Evolutionary conservation across 2,113 vertebrate species (phyloP).

Genomic region (Verasper variegatus): DNA sequence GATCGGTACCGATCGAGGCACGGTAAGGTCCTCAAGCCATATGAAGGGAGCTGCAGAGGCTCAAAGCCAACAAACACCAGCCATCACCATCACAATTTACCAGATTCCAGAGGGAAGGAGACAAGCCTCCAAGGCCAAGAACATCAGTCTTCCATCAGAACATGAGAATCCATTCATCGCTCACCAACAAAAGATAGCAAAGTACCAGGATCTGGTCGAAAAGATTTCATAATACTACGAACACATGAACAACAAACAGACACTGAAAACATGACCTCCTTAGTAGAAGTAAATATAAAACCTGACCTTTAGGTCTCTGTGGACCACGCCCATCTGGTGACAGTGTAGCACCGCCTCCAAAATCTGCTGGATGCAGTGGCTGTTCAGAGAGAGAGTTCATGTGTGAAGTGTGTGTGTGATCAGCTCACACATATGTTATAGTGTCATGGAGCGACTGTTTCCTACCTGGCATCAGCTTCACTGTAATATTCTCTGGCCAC

Average conservation of each 20-base stretch:
- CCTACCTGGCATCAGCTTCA: constrained; percentile 84
- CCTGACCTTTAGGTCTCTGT: constrained; percentile 76
- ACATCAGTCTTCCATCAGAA: too few relatives aligned
- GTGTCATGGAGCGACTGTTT: not conserved
- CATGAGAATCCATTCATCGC: too few relatives aligned
- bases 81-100: too few relatives aligned
- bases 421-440: not conserved
- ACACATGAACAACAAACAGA: not conserved
- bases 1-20: too few relatives aligned
- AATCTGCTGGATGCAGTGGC: constrained; percentile 81
- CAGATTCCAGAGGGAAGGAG: too few relatives aligned
- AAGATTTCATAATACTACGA: too few relatives aligned
- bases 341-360: constrained; percentile 79
- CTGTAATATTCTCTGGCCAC: constrained; percentile 86
- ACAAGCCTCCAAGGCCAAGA: too few relatives aligned
- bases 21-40: too few relatives aligned
- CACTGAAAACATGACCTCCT: not conserved
- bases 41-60: too few relatives aligned
- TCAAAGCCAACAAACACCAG: too few relatives aligned
- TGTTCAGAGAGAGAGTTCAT: constrained; percentile 32
- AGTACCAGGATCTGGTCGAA: not conserved
- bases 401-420: not conserved
- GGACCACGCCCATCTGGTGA: constrained; percentile 81
- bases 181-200: too few relatives aligned
- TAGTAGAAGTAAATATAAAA: not conserved